A percentile compares a stretch with the other conserved stretches of the same genome.
These are phyloP conservation scores for Alcedo atthis DNA, from an alignment of 2,797 vertebrate genomes.

Conservation along the genomic window DNA sequence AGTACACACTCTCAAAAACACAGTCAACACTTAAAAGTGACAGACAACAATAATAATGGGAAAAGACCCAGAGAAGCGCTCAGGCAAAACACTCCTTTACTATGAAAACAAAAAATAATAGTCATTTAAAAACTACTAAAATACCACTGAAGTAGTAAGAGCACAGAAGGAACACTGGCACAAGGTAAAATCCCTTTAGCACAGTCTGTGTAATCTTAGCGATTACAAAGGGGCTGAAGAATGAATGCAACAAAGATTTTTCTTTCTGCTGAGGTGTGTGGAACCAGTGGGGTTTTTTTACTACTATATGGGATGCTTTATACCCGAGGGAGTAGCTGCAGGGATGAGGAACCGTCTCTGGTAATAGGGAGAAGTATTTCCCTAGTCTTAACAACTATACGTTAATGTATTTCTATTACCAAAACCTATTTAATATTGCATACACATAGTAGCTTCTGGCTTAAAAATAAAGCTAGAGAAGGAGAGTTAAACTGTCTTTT, in stretches of 20 bases:
- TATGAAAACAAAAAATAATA: not conserved
- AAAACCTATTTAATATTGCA: not conserved
- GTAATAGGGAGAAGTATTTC: not conserved
- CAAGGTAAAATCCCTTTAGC: not conserved
- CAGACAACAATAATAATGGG: not conserved
- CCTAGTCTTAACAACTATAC: not conserved
- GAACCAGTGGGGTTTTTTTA: conserved; percentile 5
- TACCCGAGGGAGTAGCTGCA: not conserved
- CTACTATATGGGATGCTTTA: not conserved
- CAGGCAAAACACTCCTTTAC: not conserved
- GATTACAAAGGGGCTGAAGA: not conserved
- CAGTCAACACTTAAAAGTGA: not conserved
- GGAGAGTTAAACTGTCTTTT: not conserved
- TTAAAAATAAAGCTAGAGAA: conserved; percentile 2
- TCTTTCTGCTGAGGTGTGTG: not conserved
- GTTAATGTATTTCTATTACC: not conserved
- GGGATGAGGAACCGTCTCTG: not conserved
- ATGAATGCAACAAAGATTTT: not conserved
- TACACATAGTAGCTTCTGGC: not conserved
- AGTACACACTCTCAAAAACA: not conserved
- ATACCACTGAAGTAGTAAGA: not conserved
- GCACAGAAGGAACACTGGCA: not conserved
- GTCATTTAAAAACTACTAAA: not conserved
- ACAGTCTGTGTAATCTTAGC: not conserved
- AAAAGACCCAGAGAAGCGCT: not conserved